A percentile compares a stretch with the other conserved stretches of the same genome.
Evolutionary conservation across 1,140 invertebrate species (phyloP).

Genomic region (Oreohelix idahoensis): DNA sequence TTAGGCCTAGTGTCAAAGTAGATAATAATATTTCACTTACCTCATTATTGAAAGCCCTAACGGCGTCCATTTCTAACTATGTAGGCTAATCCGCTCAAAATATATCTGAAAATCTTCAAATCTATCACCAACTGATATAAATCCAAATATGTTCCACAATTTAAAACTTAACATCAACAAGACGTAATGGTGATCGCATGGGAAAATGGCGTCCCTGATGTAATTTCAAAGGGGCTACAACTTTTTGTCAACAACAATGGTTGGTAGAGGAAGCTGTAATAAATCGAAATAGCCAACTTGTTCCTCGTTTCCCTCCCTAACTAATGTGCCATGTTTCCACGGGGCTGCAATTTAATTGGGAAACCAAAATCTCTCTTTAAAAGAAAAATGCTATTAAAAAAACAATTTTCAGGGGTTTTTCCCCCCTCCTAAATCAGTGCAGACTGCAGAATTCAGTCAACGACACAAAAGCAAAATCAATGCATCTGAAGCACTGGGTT

Average conservation of each 20-base stretch:
- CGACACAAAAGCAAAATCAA: not conserved
- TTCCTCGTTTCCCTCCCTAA: too few species aligned
- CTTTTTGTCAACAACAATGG: not conserved
- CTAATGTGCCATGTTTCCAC: too few species aligned
- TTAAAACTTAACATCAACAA: not conserved
- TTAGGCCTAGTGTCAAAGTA: too few species aligned
- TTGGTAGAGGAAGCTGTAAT: too few species aligned
- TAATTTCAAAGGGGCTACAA: not conserved
- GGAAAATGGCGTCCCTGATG: constrained; percentile 12
- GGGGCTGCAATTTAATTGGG: too few species aligned
- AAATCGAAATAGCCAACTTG: too few species aligned
- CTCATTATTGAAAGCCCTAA: constrained; percentile 24
- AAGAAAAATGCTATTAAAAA: too few species aligned
- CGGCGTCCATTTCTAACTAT: not conserved
- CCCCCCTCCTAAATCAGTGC: too few species aligned
- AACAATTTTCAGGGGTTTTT: too few species aligned
- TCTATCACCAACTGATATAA: not conserved
- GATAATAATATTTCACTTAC: not conserved
- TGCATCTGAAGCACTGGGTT: not conserved
- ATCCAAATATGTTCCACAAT: not conserved
- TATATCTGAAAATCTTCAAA: not conserved
- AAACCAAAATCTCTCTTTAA: too few species aligned
- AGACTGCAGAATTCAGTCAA: too few species aligned
- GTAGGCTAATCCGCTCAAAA: not conserved
- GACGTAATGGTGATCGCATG: not conserved